Base-by-base conservation (phyloP, 1,140 invertebrate species). In the Pararge aegeria region DNA sequence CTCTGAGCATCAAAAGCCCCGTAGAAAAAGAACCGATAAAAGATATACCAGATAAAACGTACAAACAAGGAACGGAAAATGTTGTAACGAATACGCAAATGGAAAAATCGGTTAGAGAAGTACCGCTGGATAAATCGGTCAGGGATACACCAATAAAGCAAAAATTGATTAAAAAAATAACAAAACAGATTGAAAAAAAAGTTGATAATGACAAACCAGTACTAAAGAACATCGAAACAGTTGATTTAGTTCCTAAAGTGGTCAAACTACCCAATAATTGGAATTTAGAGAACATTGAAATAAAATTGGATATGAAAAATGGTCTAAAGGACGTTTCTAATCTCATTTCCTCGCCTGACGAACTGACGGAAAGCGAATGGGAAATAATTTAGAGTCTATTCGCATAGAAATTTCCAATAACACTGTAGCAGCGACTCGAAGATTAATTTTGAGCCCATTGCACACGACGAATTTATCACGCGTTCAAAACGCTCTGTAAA, bases 211-310 rank as follows among this genome's bases (percentile, higher is more conserved):
- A 70, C 52, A 70, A 61, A 34, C 34, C 54, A 34, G 30, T 42
- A 19, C 44, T 58, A 57, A 64, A 62, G 56, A 42, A 69, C 61
- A 46, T 55, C 48, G 61, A 73, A 75, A 42, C 77, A 1, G 62
- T 66, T n/a, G 79, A 87, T 58, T 68, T 87, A 48, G 75, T 89
- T 27, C 86, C 86, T 6, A 85, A 86, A 71, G 51, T 87, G 1
- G 70, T 87, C 1, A 73, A 89, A 61, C n/a, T 87, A 16, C 86
- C 86, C 0, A 87, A 85, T 48, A 89, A 69, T 37, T 89, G 86
- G 86, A 87, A 89, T 68, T 72, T 89, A 55, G 86, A 80, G 12
- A 78, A 78, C 61, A 80, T 89, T 16, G 76, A 89, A 58, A 46
- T 89, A 21, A 74, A 77, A 56, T 73, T 89, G 24, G 84, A 87